phyloP scores from a whole-genome alignment of 2,797 vertebrate species.

The Ibycter americanus region DNA sequence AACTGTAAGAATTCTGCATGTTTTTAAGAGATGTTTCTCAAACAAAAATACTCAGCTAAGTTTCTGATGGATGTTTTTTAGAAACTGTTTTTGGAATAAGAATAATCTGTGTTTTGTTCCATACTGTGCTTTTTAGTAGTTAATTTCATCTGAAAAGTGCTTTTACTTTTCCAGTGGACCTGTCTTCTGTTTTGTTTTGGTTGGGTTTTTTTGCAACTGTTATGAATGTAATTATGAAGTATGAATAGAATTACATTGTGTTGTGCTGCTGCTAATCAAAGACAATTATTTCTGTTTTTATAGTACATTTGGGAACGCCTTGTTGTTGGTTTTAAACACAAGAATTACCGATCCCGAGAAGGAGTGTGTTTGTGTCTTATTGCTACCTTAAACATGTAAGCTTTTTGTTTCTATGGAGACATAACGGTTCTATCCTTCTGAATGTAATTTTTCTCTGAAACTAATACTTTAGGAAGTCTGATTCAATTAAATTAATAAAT shows the following conservation, averaged over 20 bases:
- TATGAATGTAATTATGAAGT: neutral
- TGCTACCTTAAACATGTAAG: conserved; percentile 91
- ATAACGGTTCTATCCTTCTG: neutral
- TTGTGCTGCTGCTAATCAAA: conserved; percentile 9
- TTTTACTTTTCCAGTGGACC: neutral
- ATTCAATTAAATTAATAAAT: neutral
- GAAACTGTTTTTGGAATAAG: neutral
- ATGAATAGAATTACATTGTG: neutral
- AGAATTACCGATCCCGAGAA: conserved; percentile 96
- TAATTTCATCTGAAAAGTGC: neutral
- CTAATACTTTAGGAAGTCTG: neutral
- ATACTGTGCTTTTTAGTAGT: neutral
- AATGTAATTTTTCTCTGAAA: neutral
- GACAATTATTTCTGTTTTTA: conserved; percentile 62
- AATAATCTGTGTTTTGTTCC: neutral
- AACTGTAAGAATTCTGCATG: neutral
- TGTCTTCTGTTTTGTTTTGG: neutral
- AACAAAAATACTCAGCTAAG: neutral
- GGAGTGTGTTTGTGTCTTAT: conserved; percentile 92
- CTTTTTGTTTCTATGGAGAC: conserved; percentile 61
- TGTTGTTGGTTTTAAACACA: conserved; percentile 92
- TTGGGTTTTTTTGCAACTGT: neutral
- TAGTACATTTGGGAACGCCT: conserved; percentile 95
- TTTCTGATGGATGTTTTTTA: neutral
- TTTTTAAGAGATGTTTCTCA: neutral